These are phyloP conservation scores for Poeciliopsis turrubarensis DNA, from an alignment of 2,113 vertebrate species.

Conservation along the genomic window DNA sequence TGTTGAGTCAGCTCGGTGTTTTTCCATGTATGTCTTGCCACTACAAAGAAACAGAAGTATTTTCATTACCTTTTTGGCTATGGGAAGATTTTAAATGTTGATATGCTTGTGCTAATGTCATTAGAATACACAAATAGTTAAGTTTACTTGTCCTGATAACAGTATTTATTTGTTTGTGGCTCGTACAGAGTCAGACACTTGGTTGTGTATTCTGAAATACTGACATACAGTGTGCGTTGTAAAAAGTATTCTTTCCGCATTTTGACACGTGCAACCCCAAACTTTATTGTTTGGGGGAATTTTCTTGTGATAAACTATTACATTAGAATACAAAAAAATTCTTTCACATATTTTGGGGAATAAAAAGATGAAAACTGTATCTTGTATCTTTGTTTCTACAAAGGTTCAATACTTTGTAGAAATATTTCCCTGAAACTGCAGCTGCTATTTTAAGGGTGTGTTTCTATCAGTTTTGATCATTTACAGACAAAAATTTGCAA, in stretches of 20 bases:
- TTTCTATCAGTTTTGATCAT: neutral
- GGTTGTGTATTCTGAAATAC: neutral
- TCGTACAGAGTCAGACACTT: neutral
- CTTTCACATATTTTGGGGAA: neutral
- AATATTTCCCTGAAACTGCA: neutral
- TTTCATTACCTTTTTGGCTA: neutral
- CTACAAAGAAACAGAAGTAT: neutral
- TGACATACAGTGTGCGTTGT: too few relatives aligned
- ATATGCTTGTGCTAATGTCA: neutral
- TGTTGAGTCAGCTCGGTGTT: conserved; percentile 6
- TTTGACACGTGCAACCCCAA: too few relatives aligned
- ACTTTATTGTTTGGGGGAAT: too few relatives aligned
- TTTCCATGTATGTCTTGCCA: neutral
- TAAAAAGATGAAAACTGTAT: too few relatives aligned
- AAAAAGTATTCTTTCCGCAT: too few relatives aligned
- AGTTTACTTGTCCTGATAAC: neutral
- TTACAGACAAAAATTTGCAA: neutral
- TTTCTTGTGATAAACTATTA: neutral
- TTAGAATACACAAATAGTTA: neutral
- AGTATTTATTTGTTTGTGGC: neutral
- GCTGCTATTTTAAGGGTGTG: neutral
- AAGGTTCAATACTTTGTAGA: neutral
- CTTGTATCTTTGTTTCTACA: too few relatives aligned
- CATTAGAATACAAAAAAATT: neutral
- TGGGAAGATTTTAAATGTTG: neutral